Conservation (phyloP, 2,113 vertebrate species). For the Muscicapa adusta region DNA sequence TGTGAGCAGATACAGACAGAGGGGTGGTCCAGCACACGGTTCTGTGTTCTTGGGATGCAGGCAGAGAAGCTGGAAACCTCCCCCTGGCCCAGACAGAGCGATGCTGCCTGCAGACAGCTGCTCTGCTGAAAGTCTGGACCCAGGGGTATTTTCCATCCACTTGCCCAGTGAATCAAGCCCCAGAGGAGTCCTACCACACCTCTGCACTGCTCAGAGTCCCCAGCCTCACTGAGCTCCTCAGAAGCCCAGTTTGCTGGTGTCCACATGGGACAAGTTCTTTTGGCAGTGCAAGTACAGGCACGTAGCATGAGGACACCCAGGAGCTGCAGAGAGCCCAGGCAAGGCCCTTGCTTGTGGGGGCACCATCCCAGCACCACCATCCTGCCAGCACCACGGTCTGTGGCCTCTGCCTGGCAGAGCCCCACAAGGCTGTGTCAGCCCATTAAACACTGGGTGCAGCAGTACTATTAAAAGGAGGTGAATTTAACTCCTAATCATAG, state of each 20-base stretch:
- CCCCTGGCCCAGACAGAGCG: accelerated
- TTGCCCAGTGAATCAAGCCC: background rate
- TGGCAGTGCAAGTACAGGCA: background rate
- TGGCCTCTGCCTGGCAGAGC: background rate
- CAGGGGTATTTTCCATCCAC: background rate
- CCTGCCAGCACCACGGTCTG: accelerated
- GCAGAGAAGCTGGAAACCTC: background rate
- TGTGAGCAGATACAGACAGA: background rate
- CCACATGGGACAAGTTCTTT: accelerated
- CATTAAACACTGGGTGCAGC: background rate
- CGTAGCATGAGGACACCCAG: accelerated
- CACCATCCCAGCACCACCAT: background rate
- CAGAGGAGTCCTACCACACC: background rate
- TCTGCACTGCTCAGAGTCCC: too few relatives aligned
- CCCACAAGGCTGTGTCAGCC: accelerated
- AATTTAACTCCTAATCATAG: background rate
- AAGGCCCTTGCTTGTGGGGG: background rate
- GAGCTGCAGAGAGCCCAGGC: background rate
- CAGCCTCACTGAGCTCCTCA: background rate
- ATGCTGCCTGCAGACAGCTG: background rate
- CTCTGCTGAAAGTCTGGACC: background rate
- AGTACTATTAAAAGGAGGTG: background rate
- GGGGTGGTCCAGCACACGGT: background rate
- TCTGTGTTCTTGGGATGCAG: accelerated
- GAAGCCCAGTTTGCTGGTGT: accelerated